Percentiles rank a stretch among this genome's conserved stretches.
phyloP scores from a whole-genome alignment of 2,797 vertebrate species.

The Schizopygopsis pylzovi region DNA sequence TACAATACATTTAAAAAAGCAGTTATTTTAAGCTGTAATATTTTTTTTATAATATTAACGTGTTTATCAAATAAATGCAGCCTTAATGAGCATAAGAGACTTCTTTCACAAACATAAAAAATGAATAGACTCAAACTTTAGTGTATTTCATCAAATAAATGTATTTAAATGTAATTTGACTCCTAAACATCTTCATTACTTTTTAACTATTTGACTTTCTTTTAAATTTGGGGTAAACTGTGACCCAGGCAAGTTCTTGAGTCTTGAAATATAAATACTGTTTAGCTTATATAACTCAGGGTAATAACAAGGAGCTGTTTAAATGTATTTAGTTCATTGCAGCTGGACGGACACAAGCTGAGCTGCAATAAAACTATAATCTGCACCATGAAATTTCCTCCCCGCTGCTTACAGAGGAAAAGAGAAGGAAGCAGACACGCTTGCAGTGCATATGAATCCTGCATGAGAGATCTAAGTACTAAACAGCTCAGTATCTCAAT shows the following conservation, averaged over 20 bases:
- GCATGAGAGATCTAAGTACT: slow-evolving; percentile 18
- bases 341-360: not conserved
- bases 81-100: not conserved
- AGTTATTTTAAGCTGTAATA: no score
- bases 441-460: slow-evolving; percentile 1
- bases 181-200: not conserved
- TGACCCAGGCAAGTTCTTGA: not conserved
- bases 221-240: not conserved
- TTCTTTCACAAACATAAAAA: not conserved
- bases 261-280: not conserved
- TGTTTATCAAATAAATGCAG: no score
- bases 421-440: not conserved
- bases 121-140: not conserved
- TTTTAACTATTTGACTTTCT: not conserved
- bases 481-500: slow-evolving; percentile 46
- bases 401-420: not conserved
- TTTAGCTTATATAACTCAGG: not conserved
- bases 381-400: slow-evolving; percentile 2
- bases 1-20: no score
- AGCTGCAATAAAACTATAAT: slow-evolving; percentile 18
- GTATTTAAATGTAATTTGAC: not conserved
- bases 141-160: not conserved
- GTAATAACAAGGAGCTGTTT: not conserved
- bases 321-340: not conserved
- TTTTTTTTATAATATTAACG: no score